A percentile compares a stretch with the other conserved stretches of the same genome.
phyloP scores from a whole-genome alignment of 2,113 vertebrate species.

The Bubo blakistoni region DNA sequence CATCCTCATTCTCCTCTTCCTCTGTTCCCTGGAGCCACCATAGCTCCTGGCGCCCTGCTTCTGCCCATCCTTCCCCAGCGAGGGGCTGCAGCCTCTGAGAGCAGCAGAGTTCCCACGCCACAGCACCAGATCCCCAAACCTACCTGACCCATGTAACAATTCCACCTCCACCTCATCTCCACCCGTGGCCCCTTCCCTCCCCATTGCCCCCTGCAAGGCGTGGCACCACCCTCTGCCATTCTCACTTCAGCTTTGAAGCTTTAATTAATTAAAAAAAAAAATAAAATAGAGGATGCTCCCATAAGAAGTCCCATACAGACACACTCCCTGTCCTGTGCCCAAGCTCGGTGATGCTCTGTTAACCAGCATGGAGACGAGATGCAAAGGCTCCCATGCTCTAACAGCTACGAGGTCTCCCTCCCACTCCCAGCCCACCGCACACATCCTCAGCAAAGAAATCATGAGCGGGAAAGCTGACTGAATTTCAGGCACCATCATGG shows the following conservation, averaged over 20 bases:
- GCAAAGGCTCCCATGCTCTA: not conserved
- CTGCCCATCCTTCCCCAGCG: not conserved
- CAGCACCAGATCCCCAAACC: not conserved
- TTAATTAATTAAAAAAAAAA: not conserved
- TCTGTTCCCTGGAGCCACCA: not conserved
- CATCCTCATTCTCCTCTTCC: not conserved
- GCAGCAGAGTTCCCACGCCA: not conserved
- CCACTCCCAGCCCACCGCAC: not conserved
- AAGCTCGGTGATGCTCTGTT: not conserved
- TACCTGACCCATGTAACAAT: not conserved
- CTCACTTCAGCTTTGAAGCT: not conserved
- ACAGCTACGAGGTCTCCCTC: not conserved
- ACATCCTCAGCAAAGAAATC: not conserved
- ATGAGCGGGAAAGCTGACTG: not conserved
- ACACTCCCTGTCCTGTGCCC: too few relatives aligned
- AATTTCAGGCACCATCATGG: not conserved
- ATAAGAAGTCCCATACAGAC: not conserved
- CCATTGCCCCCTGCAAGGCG: not conserved
- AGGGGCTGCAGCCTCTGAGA: not conserved
- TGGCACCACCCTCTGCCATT: not conserved
- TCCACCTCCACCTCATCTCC: not conserved
- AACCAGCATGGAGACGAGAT: not conserved
- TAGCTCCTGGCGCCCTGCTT: accelerated
- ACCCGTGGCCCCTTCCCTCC: not conserved
- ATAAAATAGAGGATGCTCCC: not conserved